These are phyloP conservation scores for Eupsittula cactorum DNA, from an alignment of 2,113 vertebrate genomes.

Conservation along the genomic window DNA sequence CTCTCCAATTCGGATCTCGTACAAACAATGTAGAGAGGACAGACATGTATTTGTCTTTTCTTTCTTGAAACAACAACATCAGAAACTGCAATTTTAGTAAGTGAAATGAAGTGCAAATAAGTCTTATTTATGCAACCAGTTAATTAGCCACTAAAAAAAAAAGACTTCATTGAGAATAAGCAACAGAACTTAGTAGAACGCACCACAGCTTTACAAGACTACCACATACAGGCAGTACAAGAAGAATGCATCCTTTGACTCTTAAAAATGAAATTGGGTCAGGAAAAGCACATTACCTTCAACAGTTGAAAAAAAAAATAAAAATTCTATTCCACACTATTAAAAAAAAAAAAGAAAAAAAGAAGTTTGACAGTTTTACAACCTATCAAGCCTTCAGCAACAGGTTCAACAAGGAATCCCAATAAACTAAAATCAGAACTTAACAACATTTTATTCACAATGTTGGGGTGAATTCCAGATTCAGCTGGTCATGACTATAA, in stretches of 20 bases:
- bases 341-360: not conserved
- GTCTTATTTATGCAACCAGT: not conserved
- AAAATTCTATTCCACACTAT: not conserved
- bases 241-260: conserved; percentile 5
- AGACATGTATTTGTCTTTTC: not conserved
- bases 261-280: not conserved
- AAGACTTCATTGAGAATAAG: not conserved
- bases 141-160: not conserved
- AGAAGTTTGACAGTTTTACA: not conserved
- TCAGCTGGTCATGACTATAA: not conserved
- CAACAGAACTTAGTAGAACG: not conserved
- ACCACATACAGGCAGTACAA: conserved; percentile 38
- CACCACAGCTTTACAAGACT: conserved; percentile 42
- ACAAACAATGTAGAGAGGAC: not conserved
- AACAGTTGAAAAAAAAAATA: not conserved
- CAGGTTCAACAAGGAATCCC: not conserved
- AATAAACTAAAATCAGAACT: not conserved
- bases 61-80: not conserved
- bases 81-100: not conserved
- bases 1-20: not conserved
- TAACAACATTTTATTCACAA: not conserved
- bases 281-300: not conserved
- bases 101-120: not conserved
- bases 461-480: not conserved
- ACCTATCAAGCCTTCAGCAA: not conserved